Evolutionary conservation across 2,888 invertebrate species (phyloP).

Genomic region (Fissipunctia ypsillon): DNA sequence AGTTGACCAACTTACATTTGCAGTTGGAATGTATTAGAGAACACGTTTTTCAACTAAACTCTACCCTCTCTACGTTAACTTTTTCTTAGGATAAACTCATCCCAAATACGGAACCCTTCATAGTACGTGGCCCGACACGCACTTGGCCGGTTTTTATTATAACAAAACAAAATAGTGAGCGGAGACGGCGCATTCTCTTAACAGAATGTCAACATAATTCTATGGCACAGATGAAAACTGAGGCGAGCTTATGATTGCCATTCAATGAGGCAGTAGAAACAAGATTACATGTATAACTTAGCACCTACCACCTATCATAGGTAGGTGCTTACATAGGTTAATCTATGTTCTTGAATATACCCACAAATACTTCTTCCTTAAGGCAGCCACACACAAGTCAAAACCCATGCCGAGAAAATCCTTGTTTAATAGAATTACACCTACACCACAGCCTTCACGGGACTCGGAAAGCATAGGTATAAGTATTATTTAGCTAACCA

Average conservation of each 20-base stretch:
- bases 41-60: too few species aligned
- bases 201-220: constrained; percentile 3
- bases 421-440: constrained; percentile 9
- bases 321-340: too few species aligned
- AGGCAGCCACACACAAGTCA: background rate
- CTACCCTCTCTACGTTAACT: too few species aligned
- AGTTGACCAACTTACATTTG: too few species aligned
- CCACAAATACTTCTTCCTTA: background rate
- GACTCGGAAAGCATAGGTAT: constrained; percentile 47
- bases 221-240: background rate
- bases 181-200: constrained; percentile 2
- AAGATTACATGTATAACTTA: background rate
- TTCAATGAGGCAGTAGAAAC: background rate
- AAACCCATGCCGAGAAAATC: constrained; percentile 8
- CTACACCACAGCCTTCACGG: too few species aligned
- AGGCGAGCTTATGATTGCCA: background rate
- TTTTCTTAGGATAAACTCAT: too few species aligned
- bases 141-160: too few species aligned
- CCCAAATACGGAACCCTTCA: too few species aligned
- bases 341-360: background rate
- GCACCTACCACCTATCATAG: too few species aligned
- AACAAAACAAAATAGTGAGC: background rate
- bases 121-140: too few species aligned
- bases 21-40: too few species aligned
- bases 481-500: constrained; percentile 55